phyloP scores from a whole-genome alignment of 92 coral and sea anemone genomes.

The Paramuricea clavata region DNA sequence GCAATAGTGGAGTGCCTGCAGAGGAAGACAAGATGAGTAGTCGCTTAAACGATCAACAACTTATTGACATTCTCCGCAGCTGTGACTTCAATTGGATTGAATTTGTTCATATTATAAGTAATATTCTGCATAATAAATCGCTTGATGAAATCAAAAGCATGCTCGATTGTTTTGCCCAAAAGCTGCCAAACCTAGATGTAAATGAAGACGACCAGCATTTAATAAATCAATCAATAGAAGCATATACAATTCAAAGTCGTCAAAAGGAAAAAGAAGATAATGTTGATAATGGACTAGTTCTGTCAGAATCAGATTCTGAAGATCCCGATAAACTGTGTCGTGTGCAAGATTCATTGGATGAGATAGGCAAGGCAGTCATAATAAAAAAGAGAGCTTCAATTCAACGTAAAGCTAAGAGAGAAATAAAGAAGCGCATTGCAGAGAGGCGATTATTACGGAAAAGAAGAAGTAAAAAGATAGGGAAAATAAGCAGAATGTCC shows the following conservation, averaged over 20 bases:
- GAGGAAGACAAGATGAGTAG: not conserved
- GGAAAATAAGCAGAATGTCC: constrained; percentile 24
- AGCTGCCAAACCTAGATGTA: constrained; percentile 55
- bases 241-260: constrained; percentile 31
- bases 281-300: not conserved
- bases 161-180: constrained; percentile 64
- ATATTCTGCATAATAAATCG: constrained; percentile 29
- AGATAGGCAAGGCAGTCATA: constrained; percentile 14
- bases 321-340: constrained; percentile 1
- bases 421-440: constrained; percentile 32
- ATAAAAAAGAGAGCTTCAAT: constrained; percentile 34
- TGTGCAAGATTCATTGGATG: constrained; percentile 25
- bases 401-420: constrained; percentile 54
- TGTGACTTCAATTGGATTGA: constrained; percentile 63
- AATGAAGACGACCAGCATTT: constrained; percentile 54
- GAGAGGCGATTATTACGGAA: constrained; percentile 58
- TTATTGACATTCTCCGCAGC: constrained; percentile 2
- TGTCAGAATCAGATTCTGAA: constrained; percentile 40
- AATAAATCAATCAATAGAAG: constrained; percentile 67
- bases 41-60: constrained; percentile 11
- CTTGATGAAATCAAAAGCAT: constrained; percentile 23
- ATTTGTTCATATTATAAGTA: constrained; percentile 53
- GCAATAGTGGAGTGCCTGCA: not conserved
- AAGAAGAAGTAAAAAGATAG: not conserved
- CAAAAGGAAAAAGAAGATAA: constrained; percentile 3